Conservation (phyloP, 1,140 invertebrate genomes). For the Mycetomoellerius zeteki region DNA sequence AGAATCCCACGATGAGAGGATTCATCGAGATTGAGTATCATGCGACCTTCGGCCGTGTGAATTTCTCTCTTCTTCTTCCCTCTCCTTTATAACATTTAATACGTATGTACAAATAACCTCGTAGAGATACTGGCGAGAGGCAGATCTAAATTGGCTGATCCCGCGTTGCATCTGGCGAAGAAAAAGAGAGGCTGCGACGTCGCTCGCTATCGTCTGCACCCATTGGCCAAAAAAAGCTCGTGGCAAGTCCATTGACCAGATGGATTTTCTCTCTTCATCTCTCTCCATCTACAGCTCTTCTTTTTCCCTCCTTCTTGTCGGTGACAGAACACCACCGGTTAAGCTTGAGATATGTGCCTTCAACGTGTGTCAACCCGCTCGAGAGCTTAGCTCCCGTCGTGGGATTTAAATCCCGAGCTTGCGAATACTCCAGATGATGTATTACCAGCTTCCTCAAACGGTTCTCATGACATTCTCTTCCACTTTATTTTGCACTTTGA, state of each 20-base stretch:
- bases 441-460: slow-evolving; percentile 2
- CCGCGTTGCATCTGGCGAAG: slow-evolving; percentile 77
- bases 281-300: background rate
- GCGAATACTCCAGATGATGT: slow-evolving; percentile 30
- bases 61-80: slow-evolving; percentile 3
- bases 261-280: slow-evolving; percentile 68
- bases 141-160: slow-evolving; percentile 72
- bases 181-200: slow-evolving; percentile 70
- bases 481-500: background rate
- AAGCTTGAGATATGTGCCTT: slow-evolving; percentile 49
- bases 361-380: slow-evolving; percentile 42
- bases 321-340: slow-evolving; percentile 51
- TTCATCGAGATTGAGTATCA: slow-evolving; percentile 31
- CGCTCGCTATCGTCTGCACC: slow-evolving; percentile 67
- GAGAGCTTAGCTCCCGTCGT: slow-evolving; percentile 46
- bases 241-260: slow-evolving; percentile 82
- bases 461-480: background rate
- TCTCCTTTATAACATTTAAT: slow-evolving; percentile 51
- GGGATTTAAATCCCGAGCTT: slow-evolving; percentile 62
- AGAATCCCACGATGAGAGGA: slow-evolving; percentile 15
- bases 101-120: slow-evolving; percentile 40
- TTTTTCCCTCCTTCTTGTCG: slow-evolving; percentile 5
- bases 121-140: slow-evolving; percentile 41
- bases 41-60: slow-evolving; percentile 57
- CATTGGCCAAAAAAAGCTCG: slow-evolving; percentile 60